Base-by-base conservation (phyloP, 2,888 invertebrate genomes). In the Phragmatobia fuliginosa region DNA sequence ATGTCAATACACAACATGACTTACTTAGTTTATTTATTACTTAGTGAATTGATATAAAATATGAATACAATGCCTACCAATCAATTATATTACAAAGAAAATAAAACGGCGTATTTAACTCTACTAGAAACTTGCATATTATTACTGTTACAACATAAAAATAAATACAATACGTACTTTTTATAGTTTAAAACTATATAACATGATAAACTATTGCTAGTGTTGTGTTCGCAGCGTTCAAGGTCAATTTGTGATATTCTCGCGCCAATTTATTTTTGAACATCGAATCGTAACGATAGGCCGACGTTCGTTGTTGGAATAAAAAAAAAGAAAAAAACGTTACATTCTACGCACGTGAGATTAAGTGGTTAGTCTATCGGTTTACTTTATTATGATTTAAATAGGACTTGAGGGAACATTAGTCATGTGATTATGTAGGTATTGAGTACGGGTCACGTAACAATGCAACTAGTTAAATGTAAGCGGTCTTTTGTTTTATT, bases 241-340 rank as follows among this genome's bases (percentile, higher is more conserved):
- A 80, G 80, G 80, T 36, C 76, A 63, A 56, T 56, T 52, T 28
- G 18, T 64, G 64, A 62, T 60, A 62, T 68, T 62, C 66, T 73
- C 62, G 72, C 52, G 56, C 32, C n/a, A 16, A 62, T 69, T 72
- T 80, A 80, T 80, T 78, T 80, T 74, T 68, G 72, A 70, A 70
- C 73, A 65, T 75, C 76, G 77, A 74, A 76, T 68, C 70, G 74
- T 66, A 28, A 63, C 75, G 76, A 71, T 63, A 67, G 67, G 16
- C n/a, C 58, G 68, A 56, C 45, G 61, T 49, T 64, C n/a, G 28
- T 52, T 33, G 56, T 61, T 56, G 60, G 8, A 60, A 21, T 33
- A 49, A 41, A 63, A 63, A 52, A 66, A 33, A 33, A 14, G 10
- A 21, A 65, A 36, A 18, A 21, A 38, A 66, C 58, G 58, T 58